Percentiles rank a stretch among this genome's conserved stretches.
phyloP scores from a whole-genome alignment of 2,797 vertebrate genomes.

The Gallinago nigripennis region DNA sequence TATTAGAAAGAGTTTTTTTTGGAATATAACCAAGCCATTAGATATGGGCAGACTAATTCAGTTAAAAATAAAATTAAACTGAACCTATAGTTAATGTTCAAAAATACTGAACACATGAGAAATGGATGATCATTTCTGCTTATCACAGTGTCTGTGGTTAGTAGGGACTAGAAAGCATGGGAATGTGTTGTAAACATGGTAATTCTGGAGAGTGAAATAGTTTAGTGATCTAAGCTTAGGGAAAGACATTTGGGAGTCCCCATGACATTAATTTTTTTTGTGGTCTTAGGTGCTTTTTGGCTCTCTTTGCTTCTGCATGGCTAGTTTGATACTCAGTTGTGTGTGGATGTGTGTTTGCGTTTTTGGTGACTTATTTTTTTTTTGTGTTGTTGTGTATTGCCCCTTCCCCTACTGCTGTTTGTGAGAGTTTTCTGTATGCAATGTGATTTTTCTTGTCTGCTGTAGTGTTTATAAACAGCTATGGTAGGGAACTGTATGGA shows the following conservation, averaged over 20 bases:
- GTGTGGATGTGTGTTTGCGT: background rate
- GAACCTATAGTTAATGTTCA: background rate
- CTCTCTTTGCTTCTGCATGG: background rate
- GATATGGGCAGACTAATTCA: background rate
- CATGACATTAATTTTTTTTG: background rate
- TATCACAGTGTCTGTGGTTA: background rate
- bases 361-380: background rate
- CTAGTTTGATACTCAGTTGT: background rate
- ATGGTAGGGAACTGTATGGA: background rate
- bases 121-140: background rate
- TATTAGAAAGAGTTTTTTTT: background rate
- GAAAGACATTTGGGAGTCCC: background rate
- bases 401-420: background rate
- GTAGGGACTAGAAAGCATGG: background rate
- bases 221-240: background rate
- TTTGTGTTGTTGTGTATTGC: background rate
- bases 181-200: background rate
- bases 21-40: background rate
- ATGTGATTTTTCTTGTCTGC: background rate
- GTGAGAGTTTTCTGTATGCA: background rate
- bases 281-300: background rate
- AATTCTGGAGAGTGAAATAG: background rate
- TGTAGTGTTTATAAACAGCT: background rate
- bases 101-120: background rate
- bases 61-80: constrained; percentile 6